phyloP scores from a whole-genome alignment of 2,888 invertebrate species.

The Synergus laeviventris region DNA sequence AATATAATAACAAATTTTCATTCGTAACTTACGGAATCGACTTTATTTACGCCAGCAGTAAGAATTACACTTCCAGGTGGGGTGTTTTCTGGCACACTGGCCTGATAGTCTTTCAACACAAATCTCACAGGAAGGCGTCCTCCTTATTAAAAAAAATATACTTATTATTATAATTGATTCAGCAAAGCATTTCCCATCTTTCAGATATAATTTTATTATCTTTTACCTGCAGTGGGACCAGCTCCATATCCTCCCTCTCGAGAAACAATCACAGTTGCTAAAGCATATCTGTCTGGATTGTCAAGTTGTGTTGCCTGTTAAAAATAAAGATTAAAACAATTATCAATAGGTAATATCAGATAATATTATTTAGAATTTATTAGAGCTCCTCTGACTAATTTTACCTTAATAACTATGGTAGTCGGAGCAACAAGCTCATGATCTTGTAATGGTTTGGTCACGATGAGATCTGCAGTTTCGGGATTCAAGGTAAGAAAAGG shows the following conservation, averaged over 20 bases:
- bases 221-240: constrained; percentile 69
- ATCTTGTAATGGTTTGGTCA: constrained; percentile 79
- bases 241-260: constrained; percentile 78
- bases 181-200: too few species aligned
- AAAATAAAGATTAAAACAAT: constrained; percentile 15
- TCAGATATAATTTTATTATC: neutral
- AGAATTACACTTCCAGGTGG: constrained; percentile 85
- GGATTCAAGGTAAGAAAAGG: constrained; percentile 81
- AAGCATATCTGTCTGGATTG: constrained; percentile 91
- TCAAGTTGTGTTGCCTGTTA: constrained; percentile 87
- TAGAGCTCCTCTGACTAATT: neutral
- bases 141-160: constrained; percentile 52
- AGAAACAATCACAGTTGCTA: constrained; percentile 87
- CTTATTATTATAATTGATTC: neutral
- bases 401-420: constrained; percentile 88
- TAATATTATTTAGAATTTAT: constrained; percentile 20
- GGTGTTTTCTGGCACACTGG: constrained; percentile 86
- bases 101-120: constrained; percentile 83
- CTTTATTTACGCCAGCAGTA: constrained; percentile 79
- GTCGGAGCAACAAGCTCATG: constrained; percentile 83
- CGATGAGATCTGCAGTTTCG: constrained; percentile 81
- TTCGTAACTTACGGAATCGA: constrained; percentile 66
- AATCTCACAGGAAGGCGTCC: constrained; percentile 80
- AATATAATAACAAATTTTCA: constrained; percentile 34
- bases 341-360: neutral